Percentiles rank a stretch among this genome's conserved stretches.
Evolutionary conservation across 1,140 invertebrate genomes (phyloP).

Genomic region (Phymastichus coffea): DNA sequence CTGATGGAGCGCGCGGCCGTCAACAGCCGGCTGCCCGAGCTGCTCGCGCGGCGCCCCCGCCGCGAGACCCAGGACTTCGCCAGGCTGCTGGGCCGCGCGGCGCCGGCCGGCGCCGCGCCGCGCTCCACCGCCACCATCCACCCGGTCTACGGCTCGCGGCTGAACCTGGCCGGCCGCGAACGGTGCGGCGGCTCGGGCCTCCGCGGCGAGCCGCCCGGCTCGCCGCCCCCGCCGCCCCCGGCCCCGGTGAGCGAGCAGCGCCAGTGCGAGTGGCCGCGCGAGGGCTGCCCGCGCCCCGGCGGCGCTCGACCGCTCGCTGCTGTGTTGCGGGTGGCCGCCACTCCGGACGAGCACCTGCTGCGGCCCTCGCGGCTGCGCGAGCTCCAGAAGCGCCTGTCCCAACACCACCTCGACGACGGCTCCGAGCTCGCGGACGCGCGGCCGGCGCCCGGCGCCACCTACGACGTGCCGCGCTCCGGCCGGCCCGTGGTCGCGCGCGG

Average conservation of each 20-base stretch:
- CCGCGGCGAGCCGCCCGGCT: no score
- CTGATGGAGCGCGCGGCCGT: background rate
- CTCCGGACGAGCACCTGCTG: background rate
- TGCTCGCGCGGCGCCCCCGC: background rate
- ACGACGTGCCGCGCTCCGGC: conserved; percentile 10
- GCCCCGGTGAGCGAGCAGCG: no score
- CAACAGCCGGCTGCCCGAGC: background rate
- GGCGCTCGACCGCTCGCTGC: no score
- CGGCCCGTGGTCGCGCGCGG: background rate
- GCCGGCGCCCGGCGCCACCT: background rate
- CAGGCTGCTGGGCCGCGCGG: background rate
- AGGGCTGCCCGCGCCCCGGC: no score
- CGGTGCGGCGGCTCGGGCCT: background rate
- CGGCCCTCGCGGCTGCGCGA: background rate
- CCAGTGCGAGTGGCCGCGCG: no score
- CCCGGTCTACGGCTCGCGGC: conserved; percentile 29
- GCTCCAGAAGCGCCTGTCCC: background rate
- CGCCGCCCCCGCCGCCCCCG: background rate
- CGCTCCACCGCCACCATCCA: conserved; percentile 28
- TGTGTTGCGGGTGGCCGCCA: no score
- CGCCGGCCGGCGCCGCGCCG: background rate
- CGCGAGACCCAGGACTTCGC: conserved; percentile 4
- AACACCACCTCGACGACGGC: no score
- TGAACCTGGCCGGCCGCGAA: conserved; percentile 9
- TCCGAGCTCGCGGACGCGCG: no score